Conservation (phyloP, 2,888 invertebrate species). For the Myopa tessellatipennis region DNA sequence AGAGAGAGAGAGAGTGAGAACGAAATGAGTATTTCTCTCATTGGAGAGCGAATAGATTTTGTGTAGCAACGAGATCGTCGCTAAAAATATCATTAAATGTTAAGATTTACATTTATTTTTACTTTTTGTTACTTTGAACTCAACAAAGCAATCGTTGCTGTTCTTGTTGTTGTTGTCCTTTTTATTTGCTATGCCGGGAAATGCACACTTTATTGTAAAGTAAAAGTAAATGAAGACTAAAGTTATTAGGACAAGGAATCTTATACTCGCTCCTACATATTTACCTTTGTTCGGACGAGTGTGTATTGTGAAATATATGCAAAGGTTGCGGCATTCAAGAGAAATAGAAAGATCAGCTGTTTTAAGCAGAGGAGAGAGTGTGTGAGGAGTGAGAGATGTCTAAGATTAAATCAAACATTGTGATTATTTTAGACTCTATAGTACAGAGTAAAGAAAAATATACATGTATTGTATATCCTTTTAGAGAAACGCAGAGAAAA, state of each 20-base stretch:
- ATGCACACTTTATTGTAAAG: slow-evolving; percentile 29
- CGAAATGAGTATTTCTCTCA: no score
- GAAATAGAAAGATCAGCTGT: slow-evolving; percentile 21
- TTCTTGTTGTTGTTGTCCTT: slow-evolving; percentile 30
- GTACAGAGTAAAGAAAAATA: no score
- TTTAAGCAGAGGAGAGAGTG: background rate
- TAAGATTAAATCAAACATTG: background rate
- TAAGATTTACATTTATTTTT: slow-evolving; percentile 23
- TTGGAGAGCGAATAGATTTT: no score
- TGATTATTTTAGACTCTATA: no score
- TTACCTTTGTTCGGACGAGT: no score
- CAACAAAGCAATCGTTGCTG: slow-evolving; percentile 25
- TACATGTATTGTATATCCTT: no score
- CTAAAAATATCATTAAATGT: slow-evolving; percentile 34
- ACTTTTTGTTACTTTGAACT: slow-evolving; percentile 9
- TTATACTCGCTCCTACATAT: no score
- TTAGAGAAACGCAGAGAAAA: no score
- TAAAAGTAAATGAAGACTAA: slow-evolving; percentile 17
- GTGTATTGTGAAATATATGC: no score
- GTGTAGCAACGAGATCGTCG: background rate
- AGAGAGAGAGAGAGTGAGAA: no score
- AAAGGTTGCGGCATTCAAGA: background rate
- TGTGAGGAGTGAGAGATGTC: background rate
- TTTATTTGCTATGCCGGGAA: slow-evolving; percentile 23
- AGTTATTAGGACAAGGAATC: slow-evolving; percentile 33